Percentiles rank a stretch among this genome's conserved stretches.
These are phyloP conservation scores for Cordilura impudica DNA, from an alignment of 2,888 invertebrate genomes.

Conservation along the genomic window DNA sequence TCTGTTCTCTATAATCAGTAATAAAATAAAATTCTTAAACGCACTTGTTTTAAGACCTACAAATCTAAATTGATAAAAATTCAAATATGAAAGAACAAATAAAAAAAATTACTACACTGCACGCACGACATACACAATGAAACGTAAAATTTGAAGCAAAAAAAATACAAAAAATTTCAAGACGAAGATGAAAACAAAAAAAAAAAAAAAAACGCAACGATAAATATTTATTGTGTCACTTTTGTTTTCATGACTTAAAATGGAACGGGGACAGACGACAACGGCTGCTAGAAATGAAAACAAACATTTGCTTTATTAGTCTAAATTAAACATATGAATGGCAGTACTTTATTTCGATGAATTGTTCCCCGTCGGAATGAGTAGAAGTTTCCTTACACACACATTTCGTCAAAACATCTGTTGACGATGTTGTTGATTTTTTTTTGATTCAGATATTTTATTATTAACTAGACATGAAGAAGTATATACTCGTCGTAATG, in stretches of 20 bases:
- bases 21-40: constrained; percentile 17
- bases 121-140: constrained; percentile 25
- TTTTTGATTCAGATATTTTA: constrained; percentile 6
- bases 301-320: constrained; percentile 55
- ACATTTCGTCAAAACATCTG: constrained; percentile 47
- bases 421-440: constrained; percentile 15
- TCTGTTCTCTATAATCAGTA: constrained; percentile 26
- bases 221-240: constrained; percentile 55
- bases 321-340: constrained; percentile 45
- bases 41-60: constrained; percentile 52
- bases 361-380: constrained; percentile 36
- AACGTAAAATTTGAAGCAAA: constrained; percentile 8
- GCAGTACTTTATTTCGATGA: background rate
- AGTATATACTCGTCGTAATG: constrained; percentile 18
- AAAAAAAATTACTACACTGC: constrained; percentile 17
- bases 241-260: constrained; percentile 37
- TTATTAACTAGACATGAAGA: constrained; percentile 43
- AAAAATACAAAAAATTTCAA: background rate
- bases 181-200: background rate
- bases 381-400: background rate
- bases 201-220: constrained; percentile 28
- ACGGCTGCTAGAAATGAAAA: background rate
- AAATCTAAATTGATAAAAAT: constrained; percentile 54
- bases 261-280: constrained; percentile 28
- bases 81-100: background rate